Evolutionary conservation across 2,113 vertebrate species (phyloP), one percentile per base, ranked within the genome.

Genomic region (Hypomesus transpacificus): DNA sequence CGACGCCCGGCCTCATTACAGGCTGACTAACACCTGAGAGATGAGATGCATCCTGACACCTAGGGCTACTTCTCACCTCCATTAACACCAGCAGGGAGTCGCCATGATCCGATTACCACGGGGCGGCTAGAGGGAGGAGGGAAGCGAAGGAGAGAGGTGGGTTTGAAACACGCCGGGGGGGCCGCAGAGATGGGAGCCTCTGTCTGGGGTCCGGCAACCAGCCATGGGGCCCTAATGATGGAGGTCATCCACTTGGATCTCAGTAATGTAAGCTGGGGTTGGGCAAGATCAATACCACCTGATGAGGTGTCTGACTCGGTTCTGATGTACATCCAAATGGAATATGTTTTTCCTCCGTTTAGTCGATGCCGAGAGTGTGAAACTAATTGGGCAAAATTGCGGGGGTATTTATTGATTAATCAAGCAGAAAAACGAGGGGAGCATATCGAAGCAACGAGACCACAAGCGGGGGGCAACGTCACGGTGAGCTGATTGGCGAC

Each of bases 301-400:
- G 88, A 92, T 90, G 88, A 89, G 89, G 87, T 88, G 89, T 90
- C 89, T 82, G 86, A 85, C 82, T 80, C 87, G 67, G 73, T 86
- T 91, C 80, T 85, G 87, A 91, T 91, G 88, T 88, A 87, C 85
- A 89, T 89, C 87, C 90, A 89, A 87, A 87, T 88, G 82, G 89
- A 90, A 88, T 89, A 89, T 90, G 85, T 91, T 90, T 91, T 89
- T 84, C 84, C 81, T 83, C 78, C 26, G 24, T 74, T 80, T 82
- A 90, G 90, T 91, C 88, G 70, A 90, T 90, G 73, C 77, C 79
- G 85, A 86, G 86, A 88, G 85, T 88, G 88, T 87, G 88, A 91
- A 91, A 89, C 91, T 91, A 92, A 92, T 90, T 92, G 89, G 90
- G 85, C 87, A 87, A 89, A 87, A 91, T 88, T 90, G 87, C 81